Conservation (phyloP, 2,888 invertebrate species). For the Catonia carolina region DNA sequence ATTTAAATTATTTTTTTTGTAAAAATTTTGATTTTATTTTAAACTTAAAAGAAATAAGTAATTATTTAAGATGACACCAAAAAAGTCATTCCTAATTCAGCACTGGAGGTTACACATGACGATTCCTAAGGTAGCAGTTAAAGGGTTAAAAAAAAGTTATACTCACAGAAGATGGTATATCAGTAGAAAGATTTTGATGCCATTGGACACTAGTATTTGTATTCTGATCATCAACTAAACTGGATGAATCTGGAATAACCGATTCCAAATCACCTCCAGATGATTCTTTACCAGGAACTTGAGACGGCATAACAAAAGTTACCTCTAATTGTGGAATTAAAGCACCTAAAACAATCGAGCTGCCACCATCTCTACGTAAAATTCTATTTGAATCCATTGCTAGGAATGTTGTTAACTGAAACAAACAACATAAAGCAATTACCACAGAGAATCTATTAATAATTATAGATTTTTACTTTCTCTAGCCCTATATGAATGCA, state of each 20-base stretch:
- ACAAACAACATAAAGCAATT: too few species aligned
- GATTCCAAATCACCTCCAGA: constrained; percentile 79
- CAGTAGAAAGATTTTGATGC: constrained; percentile 30
- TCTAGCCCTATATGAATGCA: too few species aligned
- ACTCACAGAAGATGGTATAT: constrained; percentile 6
- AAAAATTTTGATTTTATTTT: too few species aligned
- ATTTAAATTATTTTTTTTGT: too few species aligned
- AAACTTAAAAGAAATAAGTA: too few species aligned
- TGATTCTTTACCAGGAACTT: constrained; percentile 77
- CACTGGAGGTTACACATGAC: too few species aligned
- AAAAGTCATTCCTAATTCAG: too few species aligned
- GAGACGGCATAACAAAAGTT: constrained; percentile 74
- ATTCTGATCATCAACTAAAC: constrained; percentile 67
- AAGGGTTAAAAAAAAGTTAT: too few species aligned
- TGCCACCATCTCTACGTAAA: constrained; percentile 45
- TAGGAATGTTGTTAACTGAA: constrained; percentile 61
- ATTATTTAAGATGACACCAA: too few species aligned
- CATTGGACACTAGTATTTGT: constrained; percentile 46
- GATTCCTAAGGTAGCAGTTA: too few species aligned
- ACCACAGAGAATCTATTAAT: background rate
- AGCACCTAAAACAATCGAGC: constrained; percentile 63
- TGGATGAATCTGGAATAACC: constrained; percentile 77
- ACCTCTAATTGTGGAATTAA: constrained; percentile 81
- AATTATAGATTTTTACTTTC: too few species aligned
- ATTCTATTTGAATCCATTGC: constrained; percentile 70